Conservation (phyloP, 1,140 invertebrate species). For the Cydia amplana region DNA sequence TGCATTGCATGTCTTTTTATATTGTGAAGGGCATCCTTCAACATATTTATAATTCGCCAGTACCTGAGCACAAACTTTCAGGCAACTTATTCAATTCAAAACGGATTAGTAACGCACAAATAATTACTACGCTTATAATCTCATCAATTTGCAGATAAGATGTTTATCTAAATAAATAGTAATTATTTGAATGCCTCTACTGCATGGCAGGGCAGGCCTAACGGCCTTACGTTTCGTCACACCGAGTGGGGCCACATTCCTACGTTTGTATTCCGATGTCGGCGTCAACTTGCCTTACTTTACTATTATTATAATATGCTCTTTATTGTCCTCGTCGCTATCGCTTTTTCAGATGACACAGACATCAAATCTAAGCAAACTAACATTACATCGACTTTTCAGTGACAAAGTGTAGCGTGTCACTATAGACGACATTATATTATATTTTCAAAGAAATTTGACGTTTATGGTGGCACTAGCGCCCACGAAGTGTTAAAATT, state of each 20-base stretch:
- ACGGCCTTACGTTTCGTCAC: constrained; percentile 39
- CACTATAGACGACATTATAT: too few relatives aligned
- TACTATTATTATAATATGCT: constrained; percentile 33
- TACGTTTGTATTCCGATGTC: constrained; percentile 35
- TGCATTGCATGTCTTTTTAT: not conserved
- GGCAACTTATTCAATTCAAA: not conserved
- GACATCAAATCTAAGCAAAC: not conserved
- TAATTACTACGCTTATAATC: constrained; percentile 11
- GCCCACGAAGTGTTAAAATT: too few relatives aligned
- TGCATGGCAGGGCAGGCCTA: constrained; percentile 24
- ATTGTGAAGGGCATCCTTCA: not conserved
- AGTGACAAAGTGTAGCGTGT: too few relatives aligned
- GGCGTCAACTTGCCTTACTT: constrained; percentile 36
- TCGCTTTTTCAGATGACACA: not conserved
- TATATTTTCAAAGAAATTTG: too few relatives aligned
- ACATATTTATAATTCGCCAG: not conserved
- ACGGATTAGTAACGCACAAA: constrained; percentile 18
- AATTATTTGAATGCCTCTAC: constrained; percentile 23
- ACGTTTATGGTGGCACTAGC: too few relatives aligned
- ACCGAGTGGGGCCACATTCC: constrained; percentile 36
- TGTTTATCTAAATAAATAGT: constrained; percentile 32
- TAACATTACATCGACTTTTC: too few relatives aligned
- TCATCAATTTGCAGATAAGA: constrained; percentile 23
- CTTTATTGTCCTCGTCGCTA: not conserved
- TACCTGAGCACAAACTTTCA: not conserved